Evolutionary conservation across 2,797 vertebrate species (phyloP).

Genomic region (Pangasius krempfi): DNA sequence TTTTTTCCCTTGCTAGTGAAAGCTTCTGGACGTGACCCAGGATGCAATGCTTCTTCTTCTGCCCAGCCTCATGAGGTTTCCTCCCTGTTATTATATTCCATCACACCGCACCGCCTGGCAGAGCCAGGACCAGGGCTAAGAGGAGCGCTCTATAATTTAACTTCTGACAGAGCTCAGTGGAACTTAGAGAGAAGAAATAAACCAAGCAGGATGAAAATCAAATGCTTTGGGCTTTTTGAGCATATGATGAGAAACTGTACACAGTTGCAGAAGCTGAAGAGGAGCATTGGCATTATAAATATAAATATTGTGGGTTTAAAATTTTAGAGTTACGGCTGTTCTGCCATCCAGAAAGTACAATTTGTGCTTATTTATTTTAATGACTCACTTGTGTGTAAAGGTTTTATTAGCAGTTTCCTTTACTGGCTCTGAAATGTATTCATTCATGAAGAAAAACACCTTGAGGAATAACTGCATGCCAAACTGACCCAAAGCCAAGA

Average conservation of each 20-base stretch:
- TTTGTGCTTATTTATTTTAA: background rate
- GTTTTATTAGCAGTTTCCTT: constrained; percentile 27
- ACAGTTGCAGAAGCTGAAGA: background rate
- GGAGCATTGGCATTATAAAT: background rate
- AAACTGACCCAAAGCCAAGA: constrained; percentile 14
- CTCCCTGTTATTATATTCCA: constrained; percentile 43
- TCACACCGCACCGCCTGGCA: constrained; percentile 24
- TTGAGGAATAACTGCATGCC: constrained; percentile 5
- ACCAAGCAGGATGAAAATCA: constrained; percentile 41
- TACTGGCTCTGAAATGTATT: background rate
- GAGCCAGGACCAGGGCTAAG: constrained; percentile 11
- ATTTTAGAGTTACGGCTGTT: background rate
- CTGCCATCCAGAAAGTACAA: constrained; percentile 15
- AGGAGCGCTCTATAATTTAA: constrained; percentile 35
- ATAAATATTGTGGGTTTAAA: background rate
- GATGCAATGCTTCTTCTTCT: constrained; percentile 17
- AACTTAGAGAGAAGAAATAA: constrained; percentile 18
- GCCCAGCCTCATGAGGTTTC: constrained; percentile 28
- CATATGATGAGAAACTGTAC: background rate
- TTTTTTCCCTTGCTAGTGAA: background rate
- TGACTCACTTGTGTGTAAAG: background rate
- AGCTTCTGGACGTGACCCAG: constrained; percentile 28
- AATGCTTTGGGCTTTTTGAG: constrained; percentile 31
- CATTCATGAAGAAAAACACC: background rate
- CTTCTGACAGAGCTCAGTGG: constrained; percentile 39